These are phyloP conservation scores for Stenotaenia linearis DNA, from an alignment of 2,888 invertebrate genomes.

Conservation along the genomic window DNA sequence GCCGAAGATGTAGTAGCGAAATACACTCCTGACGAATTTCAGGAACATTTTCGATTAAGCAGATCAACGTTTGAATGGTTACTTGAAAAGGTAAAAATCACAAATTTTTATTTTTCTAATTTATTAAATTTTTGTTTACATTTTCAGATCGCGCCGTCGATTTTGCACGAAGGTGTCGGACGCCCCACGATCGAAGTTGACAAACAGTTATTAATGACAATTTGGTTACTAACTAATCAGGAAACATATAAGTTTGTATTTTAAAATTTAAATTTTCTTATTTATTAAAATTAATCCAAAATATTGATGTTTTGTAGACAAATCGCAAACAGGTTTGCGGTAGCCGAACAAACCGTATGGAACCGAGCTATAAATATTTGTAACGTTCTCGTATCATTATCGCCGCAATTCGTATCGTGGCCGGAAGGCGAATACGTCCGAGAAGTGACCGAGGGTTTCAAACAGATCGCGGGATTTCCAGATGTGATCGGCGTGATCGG, in stretches of 20 bases:
- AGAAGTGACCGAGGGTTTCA: not conserved
- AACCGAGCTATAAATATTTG: not conserved
- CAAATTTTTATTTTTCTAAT: not conserved
- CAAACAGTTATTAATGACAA: not conserved
- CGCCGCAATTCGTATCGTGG: conserved; percentile 2
- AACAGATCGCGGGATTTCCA: not conserved
- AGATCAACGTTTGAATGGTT: not conserved
- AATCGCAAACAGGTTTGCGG: not conserved
- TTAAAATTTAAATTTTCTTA: not conserved
- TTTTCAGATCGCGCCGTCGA: not conserved
- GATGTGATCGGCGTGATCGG: not conserved
- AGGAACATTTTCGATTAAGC: not conserved
- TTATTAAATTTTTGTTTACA: no score
- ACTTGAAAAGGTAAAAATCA: not conserved
- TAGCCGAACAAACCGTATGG: conserved; percentile 11
- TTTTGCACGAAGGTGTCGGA: not conserved
- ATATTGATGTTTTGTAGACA: not conserved
- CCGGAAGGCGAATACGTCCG: not conserved
- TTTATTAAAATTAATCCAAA: no score
- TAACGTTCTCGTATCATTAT: not conserved
- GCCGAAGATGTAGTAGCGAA: not conserved
- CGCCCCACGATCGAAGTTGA: not conserved
- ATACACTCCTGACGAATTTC: not conserved
- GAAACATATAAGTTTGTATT: not conserved
- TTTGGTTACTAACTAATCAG: not conserved